A percentile compares a stretch with the other conserved stretches of the same genome.
phyloP scores from a whole-genome alignment of 2,113 vertebrate species.

The Nycticorax nycticorax region DNA sequence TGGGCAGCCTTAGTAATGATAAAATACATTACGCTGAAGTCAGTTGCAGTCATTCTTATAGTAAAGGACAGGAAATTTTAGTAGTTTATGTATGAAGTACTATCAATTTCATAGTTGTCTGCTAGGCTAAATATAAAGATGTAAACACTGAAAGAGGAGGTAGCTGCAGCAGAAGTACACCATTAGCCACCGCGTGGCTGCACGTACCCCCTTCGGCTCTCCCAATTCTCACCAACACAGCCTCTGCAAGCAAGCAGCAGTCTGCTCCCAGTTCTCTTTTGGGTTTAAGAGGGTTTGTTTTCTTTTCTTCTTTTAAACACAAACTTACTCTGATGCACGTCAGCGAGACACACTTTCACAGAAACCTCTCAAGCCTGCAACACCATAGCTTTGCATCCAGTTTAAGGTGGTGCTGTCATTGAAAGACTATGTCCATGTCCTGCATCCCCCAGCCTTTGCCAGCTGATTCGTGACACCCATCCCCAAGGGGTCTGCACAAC shows the following conservation, averaged over 20 bases:
- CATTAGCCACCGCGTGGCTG: neutral
- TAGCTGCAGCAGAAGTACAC: neutral
- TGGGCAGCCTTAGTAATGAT: neutral
- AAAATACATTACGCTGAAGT: neutral
- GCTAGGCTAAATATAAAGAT: neutral
- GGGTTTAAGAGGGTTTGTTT: neutral
- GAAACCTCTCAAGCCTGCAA: neutral
- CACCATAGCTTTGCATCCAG: neutral
- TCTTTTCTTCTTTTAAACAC: neutral
- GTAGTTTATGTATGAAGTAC: neutral
- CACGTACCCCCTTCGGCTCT: neutral
- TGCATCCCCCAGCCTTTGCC: neutral
- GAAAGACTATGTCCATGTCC: neutral
- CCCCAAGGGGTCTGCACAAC: neutral
- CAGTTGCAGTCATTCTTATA: accelerated
- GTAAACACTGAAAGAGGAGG: neutral
- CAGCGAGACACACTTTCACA: neutral
- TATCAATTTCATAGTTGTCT: neutral
- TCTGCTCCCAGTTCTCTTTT: neutral
- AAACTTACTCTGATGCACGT: neutral
- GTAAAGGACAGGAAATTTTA: neutral
- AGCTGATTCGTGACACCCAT: accelerated
- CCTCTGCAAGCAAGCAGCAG: neutral
- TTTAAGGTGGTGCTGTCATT: neutral
- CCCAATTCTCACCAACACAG: accelerated